Percentiles rank a stretch among this genome's conserved stretches.
Conservation (phyloP, 2,888 invertebrate species). For the Caenorhabditis uteleia region DNA sequence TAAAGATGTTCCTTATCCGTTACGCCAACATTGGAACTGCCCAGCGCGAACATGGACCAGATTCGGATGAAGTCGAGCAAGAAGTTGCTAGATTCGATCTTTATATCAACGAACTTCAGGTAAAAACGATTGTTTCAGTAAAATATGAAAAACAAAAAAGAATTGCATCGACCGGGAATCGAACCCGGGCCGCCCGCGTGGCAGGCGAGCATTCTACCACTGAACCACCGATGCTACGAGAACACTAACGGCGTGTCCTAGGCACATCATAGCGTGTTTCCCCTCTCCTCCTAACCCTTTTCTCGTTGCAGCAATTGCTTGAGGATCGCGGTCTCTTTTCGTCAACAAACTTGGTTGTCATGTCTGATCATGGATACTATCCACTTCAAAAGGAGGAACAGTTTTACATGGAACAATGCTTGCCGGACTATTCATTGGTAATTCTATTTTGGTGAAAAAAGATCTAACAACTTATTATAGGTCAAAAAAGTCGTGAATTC, state of each 20-base stretch:
- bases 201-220: conserved; percentile 69
- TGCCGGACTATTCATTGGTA: conserved; percentile 63
- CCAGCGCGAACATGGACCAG: conserved; percentile 57
- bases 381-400: conserved; percentile 65
- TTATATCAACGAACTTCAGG: conserved; percentile 65
- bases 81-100: conserved; percentile 60
- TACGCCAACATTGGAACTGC: conserved; percentile 64
- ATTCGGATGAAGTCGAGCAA: conserved; percentile 58
- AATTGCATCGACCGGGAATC: conserved; percentile 67
- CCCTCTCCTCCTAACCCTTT: too few species aligned
- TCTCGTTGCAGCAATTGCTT: conserved; percentile 59
- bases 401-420: conserved; percentile 66
- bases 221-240: conserved; percentile 62
- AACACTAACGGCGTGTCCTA: not conserved
- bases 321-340: conserved; percentile 54
- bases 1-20: conserved; percentile 48
- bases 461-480: conserved; percentile 12
- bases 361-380: conserved; percentile 65
- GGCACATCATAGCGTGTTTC: too few species aligned
- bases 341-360: conserved; percentile 65
- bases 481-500: conserved; percentile 64
- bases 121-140: conserved; percentile 35
- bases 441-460: not conserved
- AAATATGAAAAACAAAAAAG: conserved; percentile 1
- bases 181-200: conserved; percentile 68